These are phyloP conservation scores for Entomobrya multifasciata DNA, from an alignment of 2,888 invertebrate species.

Conservation along the genomic window DNA sequence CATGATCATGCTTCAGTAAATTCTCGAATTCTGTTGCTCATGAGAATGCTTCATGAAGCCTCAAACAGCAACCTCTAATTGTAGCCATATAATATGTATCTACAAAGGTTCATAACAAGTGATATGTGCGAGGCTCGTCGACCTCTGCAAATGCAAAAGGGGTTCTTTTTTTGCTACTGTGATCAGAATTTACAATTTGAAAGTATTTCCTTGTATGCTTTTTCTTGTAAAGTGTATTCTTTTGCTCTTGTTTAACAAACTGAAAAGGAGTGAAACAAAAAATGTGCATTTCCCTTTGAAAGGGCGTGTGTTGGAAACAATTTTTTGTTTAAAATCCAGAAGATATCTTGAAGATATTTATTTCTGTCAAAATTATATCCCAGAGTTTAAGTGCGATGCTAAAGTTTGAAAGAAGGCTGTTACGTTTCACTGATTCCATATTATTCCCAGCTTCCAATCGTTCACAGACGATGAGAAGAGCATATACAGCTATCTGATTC, in stretches of 20 bases:
- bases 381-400: constrained; percentile 50
- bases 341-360: constrained; percentile 69
- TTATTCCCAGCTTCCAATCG: not conserved
- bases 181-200: constrained; percentile 73
- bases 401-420: constrained; percentile 24
- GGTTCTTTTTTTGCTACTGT: constrained; percentile 58
- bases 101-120: too few relatives aligned
- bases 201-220: constrained; percentile 71
- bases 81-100: too few relatives aligned
- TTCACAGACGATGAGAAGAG: not conserved
- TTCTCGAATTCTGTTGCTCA: constrained; percentile 38
- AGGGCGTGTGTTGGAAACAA: constrained; percentile 59
- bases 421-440: constrained; percentile 57
- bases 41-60: too few relatives aligned
- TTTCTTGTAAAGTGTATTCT: constrained; percentile 40
- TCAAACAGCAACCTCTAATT: too few relatives aligned
- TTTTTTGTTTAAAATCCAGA: constrained; percentile 68
- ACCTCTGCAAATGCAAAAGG: constrained; percentile 66
- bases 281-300: constrained; percentile 42
- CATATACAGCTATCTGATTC: constrained; percentile 53
- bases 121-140: constrained; percentile 60
- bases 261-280: constrained; percentile 19
- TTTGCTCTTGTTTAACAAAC: not conserved
- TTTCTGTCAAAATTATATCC: constrained; percentile 70
- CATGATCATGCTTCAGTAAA: too few relatives aligned